phyloP scores from a whole-genome alignment of 2,888 invertebrate genomes.

The Habroteleia sp. region DNA sequence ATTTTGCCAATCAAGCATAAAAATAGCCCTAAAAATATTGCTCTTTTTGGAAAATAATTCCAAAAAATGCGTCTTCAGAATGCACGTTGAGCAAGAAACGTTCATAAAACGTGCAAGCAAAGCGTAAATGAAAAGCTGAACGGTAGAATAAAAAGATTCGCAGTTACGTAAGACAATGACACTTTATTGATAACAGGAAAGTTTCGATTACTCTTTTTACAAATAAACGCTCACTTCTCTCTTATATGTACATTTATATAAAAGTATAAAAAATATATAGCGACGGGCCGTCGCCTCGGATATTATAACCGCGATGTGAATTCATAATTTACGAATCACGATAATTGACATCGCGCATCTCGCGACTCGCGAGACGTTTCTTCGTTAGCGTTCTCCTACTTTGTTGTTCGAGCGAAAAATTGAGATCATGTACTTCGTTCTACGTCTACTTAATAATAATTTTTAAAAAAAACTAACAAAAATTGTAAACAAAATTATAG shows the following conservation, averaged over 20 bases:
- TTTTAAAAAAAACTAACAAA: too few species aligned
- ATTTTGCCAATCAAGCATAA: too few species aligned
- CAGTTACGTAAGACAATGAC: constrained; percentile 65
- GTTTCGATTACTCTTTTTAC: constrained; percentile 53
- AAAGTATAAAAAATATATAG: constrained; percentile 78
- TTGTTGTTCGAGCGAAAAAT: constrained; percentile 61
- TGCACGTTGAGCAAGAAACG: too few species aligned
- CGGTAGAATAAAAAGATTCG: constrained; percentile 7
- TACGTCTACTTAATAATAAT: constrained; percentile 48
- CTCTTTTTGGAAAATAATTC: too few species aligned
- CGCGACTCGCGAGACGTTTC: constrained; percentile 27
- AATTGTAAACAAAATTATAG: too few species aligned
- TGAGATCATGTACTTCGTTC: constrained; percentile 63
- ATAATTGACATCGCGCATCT: constrained; percentile 62
- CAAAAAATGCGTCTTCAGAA: too few species aligned
- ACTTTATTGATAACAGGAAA: constrained; percentile 71
- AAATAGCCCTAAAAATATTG: too few species aligned
- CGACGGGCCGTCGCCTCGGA: constrained; percentile 64
- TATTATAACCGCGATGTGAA: constrained; percentile 48
- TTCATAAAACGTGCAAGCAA: too few species aligned
- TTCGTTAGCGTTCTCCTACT: constrained; percentile 31
- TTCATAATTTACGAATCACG: constrained; percentile 50
- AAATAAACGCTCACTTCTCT: constrained; percentile 61
- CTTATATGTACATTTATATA: constrained; percentile 70
- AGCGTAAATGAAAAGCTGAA: not conserved